These are phyloP conservation scores for Cyprinodon diabolis DNA, from an alignment of 2,797 vertebrate species.

Conservation along the genomic window DNA sequence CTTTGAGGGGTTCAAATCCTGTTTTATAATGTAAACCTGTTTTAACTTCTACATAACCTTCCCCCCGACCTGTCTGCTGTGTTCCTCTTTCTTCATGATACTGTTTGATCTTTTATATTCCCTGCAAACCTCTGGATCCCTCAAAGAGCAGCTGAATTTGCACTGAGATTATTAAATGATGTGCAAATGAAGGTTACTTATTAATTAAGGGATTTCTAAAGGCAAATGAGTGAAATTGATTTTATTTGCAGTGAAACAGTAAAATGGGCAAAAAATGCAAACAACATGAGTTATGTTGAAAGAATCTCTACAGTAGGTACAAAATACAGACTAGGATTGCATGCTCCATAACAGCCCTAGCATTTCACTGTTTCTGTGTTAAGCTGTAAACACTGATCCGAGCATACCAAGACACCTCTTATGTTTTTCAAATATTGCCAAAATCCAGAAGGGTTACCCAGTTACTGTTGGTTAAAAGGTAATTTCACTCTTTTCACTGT, in stretches of 20 bases:
- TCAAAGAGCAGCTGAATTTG: not conserved
- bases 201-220: too few species aligned
- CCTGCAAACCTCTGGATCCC: not conserved
- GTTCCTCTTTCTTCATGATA: not conserved
- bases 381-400: slow-evolving; percentile 11
- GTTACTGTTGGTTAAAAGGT: slow-evolving; percentile 30
- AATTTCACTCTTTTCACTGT: slow-evolving; percentile 46
- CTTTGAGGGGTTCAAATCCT: not conserved
- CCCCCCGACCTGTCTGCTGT: not conserved
- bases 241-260: too few species aligned
- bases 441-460: slow-evolving; percentile 70
- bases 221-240: too few species aligned
- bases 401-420: slow-evolving; percentile 54
- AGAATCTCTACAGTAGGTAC: not conserved
- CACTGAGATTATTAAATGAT: not conserved
- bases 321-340: slow-evolving; percentile 1
- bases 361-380: slow-evolving; percentile 18
- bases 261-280: not conserved
- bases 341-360: not conserved
- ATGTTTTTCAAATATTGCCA: slow-evolving; percentile 63
- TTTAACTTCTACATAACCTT: not conserved
- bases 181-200: not conserved
- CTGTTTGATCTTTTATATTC: not conserved
- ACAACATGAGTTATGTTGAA: not conserved
- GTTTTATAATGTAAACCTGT: not conserved